Evolutionary conservation across 2,113 vertebrate species (phyloP).

Genomic region (Embiotoca jacksoni): DNA sequence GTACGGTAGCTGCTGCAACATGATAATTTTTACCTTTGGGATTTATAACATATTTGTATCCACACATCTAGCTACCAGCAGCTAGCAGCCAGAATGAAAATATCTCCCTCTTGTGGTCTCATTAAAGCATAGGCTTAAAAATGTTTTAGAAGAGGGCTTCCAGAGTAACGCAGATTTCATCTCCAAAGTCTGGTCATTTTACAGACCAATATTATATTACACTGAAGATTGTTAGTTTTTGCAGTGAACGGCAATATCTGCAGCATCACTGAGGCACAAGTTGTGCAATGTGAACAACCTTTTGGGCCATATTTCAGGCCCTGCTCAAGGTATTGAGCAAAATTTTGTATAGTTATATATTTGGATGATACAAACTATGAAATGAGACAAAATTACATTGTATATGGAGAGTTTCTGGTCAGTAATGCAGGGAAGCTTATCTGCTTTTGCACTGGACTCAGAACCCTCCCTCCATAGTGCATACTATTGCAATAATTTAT

Average conservation of each 20-base stretch:
- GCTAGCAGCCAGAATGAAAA: neutral
- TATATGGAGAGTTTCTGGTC: too few relatives aligned
- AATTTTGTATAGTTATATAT: neutral
- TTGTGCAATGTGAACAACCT: neutral
- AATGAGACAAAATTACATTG: too few relatives aligned
- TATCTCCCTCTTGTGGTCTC: constrained; percentile 66
- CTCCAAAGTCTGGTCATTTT: neutral
- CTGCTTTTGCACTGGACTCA: too few relatives aligned
- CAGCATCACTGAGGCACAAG: neutral
- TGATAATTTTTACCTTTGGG: neutral
- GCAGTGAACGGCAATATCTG: neutral
- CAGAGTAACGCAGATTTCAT: neutral
- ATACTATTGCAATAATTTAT: too few relatives aligned
- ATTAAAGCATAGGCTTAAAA: neutral
- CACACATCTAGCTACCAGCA: neutral
- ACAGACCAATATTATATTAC: neutral
- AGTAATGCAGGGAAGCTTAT: too few relatives aligned
- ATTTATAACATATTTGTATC: neutral
- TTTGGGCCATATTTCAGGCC: neutral
- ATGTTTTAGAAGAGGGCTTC: neutral
- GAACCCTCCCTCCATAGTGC: too few relatives aligned
- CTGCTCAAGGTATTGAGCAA: neutral
- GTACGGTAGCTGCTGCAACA: neutral
- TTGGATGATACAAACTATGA: neutral
- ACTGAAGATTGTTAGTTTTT: neutral